Conservation (phyloP, 2,113 vertebrate species). For the Perca fluviatilis region DNA sequence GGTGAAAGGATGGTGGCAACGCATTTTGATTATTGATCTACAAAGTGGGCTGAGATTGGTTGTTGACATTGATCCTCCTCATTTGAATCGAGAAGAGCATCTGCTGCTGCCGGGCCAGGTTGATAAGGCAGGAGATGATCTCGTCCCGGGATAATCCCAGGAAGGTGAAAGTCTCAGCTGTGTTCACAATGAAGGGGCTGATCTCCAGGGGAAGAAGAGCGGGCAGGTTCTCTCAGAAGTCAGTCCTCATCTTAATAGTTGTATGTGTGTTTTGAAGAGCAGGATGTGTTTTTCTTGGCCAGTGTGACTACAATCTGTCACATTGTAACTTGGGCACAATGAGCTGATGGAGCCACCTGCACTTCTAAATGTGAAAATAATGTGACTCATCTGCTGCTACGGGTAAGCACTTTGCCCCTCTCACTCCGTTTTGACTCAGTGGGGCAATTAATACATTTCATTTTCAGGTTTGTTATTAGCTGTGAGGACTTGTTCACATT, state of each 20-base stretch:
- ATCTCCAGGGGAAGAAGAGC: slow-evolving; percentile 31
- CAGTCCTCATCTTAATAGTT: background rate
- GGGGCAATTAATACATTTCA: slow-evolving; percentile 18
- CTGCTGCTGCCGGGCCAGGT: slow-evolving; percentile 23
- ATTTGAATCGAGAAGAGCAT: slow-evolving; percentile 25
- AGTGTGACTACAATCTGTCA: background rate
- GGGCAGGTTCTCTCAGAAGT: slow-evolving; percentile 14
- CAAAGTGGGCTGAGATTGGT: background rate
- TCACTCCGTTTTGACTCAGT: slow-evolving; percentile 24
- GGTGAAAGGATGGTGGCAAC: background rate
- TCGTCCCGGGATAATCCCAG: slow-evolving; percentile 29
- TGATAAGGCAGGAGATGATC: slow-evolving; percentile 54
- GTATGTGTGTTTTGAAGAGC: background rate
- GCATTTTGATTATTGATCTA: slow-evolving; percentile 39
- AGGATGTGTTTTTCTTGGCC: background rate
- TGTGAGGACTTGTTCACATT: slow-evolving; percentile 67
- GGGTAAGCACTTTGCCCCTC: background rate
- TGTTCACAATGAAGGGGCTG: slow-evolving; percentile 33
- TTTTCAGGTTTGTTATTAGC: slow-evolving; percentile 63
- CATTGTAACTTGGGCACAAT: background rate
- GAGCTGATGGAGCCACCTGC: background rate
- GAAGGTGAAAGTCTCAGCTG: slow-evolving; percentile 59
- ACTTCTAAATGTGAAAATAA: background rate
- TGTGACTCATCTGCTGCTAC: background rate
- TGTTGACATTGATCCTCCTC: slow-evolving; percentile 43